Evolutionary conservation across 37 sponge, comb jelly and placozoan species (phyloP).

Genomic region (Amphimedon queenslandica): DNA sequence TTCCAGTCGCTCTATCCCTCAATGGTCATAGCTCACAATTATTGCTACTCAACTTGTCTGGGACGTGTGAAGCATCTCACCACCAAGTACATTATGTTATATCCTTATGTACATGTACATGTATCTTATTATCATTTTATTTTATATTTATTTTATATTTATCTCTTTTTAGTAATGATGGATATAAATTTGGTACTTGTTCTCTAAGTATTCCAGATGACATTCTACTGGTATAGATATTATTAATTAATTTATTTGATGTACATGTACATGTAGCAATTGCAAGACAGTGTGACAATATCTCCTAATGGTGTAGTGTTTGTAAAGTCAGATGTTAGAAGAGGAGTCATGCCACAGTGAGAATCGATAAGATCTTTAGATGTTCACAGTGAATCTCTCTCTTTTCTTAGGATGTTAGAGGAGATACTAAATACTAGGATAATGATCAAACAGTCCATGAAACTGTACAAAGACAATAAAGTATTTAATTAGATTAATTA

Average conservation of each 20-base stretch:
- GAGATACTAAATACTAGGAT: constrained; percentile 91
- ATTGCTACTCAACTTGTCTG: constrained; percentile 97
- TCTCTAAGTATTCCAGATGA: neutral
- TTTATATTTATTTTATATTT: constrained; percentile 1
- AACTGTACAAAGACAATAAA: constrained; percentile 75
- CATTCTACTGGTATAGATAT: neutral
- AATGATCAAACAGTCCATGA: constrained; percentile 96
- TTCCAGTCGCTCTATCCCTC: constrained; percentile 98
- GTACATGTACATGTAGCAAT: too few species aligned
- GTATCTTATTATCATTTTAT: neutral
- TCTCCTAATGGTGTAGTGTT: constrained; percentile 94
- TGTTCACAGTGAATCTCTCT: neutral
- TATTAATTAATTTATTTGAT: too few species aligned
- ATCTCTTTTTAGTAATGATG: constrained; percentile 1
- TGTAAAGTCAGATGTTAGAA: constrained; percentile 74
- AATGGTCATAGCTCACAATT: constrained; percentile 96
- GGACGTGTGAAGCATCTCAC: constrained; percentile 67
- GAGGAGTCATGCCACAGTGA: constrained; percentile 84
- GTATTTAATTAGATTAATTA: neutral
- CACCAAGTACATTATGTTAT: constrained; percentile 6
- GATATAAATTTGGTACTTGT: neutral
- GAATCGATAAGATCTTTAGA: neutral
- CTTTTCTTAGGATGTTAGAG: constrained; percentile 70
- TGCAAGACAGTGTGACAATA: constrained; percentile 67
- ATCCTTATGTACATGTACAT: constrained; percentile 1